A percentile compares a stretch with the other conserved stretches of the same genome.
Evolutionary conservation across 2,113 vertebrate species (phyloP).

Genomic region (Cricetomys ansorgei): DNA sequence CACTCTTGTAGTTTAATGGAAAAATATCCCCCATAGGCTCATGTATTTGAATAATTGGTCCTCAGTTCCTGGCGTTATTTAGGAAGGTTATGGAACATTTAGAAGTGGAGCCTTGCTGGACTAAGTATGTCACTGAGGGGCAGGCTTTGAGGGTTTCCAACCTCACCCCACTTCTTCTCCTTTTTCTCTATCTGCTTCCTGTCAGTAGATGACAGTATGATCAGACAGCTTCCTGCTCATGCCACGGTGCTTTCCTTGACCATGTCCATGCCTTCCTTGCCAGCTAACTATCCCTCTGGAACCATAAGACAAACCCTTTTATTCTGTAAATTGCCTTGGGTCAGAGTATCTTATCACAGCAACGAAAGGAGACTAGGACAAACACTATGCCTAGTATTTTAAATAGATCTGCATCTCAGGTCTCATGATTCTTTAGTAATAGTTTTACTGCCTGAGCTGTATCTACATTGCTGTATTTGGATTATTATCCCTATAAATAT

Average conservation of each 20-base stretch:
- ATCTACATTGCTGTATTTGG: neutral
- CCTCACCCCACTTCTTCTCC: neutral
- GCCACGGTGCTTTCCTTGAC: neutral
- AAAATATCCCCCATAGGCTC: neutral
- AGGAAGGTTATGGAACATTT: neutral
- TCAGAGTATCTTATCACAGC: neutral
- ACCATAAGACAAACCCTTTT: neutral
- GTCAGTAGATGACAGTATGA: neutral
- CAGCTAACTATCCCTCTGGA: neutral
- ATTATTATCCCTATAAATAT: neutral
- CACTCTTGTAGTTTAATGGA: neutral
- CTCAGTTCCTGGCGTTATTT: neutral
- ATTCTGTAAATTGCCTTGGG: neutral
- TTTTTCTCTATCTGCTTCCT: neutral
- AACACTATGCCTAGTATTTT: neutral
- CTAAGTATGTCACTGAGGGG: neutral
- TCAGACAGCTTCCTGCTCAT: neutral
- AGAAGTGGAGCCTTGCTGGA: neutral
- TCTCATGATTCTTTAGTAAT: neutral
- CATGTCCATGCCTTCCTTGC: neutral
- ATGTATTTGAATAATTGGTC: neutral
- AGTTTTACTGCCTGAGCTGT: neutral
- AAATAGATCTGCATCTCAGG: neutral
- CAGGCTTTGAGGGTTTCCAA: neutral
- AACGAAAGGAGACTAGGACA: neutral